Conservation (phyloP, 2,888 invertebrate genomes). For the Eretmocerus hayati region DNA sequence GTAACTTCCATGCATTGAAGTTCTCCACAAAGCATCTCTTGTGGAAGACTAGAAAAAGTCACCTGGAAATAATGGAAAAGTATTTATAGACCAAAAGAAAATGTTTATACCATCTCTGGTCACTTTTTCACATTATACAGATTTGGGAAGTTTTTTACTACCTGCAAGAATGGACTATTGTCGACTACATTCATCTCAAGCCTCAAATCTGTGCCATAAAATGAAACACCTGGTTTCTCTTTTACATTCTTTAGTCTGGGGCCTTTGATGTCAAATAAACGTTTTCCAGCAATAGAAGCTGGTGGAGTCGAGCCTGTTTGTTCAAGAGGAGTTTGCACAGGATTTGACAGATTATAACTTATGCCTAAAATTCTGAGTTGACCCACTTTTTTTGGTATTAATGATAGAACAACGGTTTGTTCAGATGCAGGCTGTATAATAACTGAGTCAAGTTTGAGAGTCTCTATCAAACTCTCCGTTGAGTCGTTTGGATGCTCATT, state of each 20-base stretch:
- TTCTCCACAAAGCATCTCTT: slow-evolving; percentile 67
- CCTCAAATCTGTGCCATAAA: slow-evolving; percentile 59
- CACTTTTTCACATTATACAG: neutral
- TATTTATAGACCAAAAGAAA: too few relatives aligned
- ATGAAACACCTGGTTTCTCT: slow-evolving; percentile 47
- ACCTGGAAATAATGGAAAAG: slow-evolving; percentile 49
- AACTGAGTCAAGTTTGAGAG: slow-evolving; percentile 53
- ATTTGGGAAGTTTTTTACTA: slow-evolving; percentile 41
- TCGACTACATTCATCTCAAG: slow-evolving; percentile 70
- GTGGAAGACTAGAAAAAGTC: slow-evolving; percentile 60
- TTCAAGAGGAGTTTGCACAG: slow-evolving; percentile 18
- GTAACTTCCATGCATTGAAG: slow-evolving; percentile 62
- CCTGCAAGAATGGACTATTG: slow-evolving; percentile 76
- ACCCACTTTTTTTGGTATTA: slow-evolving; percentile 70
- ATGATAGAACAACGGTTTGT: slow-evolving; percentile 60
- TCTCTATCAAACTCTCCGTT: slow-evolving; percentile 50
- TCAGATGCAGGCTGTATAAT: slow-evolving; percentile 55
- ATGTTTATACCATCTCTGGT: slow-evolving; percentile 7
- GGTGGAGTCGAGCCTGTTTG: slow-evolving; percentile 31
- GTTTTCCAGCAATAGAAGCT: slow-evolving; percentile 56
- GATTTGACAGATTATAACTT: slow-evolving; percentile 55
- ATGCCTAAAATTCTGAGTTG: slow-evolving; percentile 68
- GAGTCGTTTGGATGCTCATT: slow-evolving; percentile 41
- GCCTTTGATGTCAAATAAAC: slow-evolving; percentile 52
- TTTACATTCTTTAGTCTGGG: slow-evolving; percentile 53